These are phyloP conservation scores for Tokudaia tokunoshimensis DNA, from an alignment of 2,797 vertebrate genomes.

Conservation along the genomic window DNA sequence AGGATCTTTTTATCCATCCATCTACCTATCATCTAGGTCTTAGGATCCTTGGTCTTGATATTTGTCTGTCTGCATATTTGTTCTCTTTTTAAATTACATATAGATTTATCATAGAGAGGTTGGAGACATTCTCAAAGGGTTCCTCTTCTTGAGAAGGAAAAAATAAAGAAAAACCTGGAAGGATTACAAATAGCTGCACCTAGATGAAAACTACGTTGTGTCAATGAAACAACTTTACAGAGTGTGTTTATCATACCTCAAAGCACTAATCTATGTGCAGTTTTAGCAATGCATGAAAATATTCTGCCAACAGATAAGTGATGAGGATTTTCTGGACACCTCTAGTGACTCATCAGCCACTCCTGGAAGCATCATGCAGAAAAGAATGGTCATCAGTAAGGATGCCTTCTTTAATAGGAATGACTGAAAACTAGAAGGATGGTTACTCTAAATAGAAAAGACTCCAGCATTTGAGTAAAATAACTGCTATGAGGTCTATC, in stretches of 20 bases:
- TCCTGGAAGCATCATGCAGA: neutral
- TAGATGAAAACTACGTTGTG: neutral
- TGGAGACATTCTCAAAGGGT: neutral
- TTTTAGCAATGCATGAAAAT: neutral
- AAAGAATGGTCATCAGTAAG: neutral
- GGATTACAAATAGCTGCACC: neutral
- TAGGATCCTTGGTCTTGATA: neutral
- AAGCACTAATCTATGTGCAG: neutral
- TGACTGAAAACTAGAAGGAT: neutral
- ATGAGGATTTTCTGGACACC: neutral
- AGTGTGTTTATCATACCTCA: neutral
- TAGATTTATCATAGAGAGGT: neutral
- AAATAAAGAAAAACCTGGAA: neutral
- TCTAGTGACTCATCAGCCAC: neutral
- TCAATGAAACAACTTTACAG: neutral
- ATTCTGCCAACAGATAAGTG: neutral
- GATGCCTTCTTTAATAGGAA: neutral
- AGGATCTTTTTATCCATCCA: neutral
- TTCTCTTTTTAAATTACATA: conserved; percentile 2
- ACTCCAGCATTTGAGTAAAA: conserved; percentile 16
- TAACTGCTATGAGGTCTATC: neutral
- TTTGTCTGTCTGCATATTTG: neutral
- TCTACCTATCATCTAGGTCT: neutral
- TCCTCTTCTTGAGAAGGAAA: neutral
- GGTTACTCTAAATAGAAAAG: conserved; percentile 7